These are phyloP conservation scores for Teleogryllus occipitalis DNA, from an alignment of 1,140 invertebrate species.

Conservation along the genomic window DNA sequence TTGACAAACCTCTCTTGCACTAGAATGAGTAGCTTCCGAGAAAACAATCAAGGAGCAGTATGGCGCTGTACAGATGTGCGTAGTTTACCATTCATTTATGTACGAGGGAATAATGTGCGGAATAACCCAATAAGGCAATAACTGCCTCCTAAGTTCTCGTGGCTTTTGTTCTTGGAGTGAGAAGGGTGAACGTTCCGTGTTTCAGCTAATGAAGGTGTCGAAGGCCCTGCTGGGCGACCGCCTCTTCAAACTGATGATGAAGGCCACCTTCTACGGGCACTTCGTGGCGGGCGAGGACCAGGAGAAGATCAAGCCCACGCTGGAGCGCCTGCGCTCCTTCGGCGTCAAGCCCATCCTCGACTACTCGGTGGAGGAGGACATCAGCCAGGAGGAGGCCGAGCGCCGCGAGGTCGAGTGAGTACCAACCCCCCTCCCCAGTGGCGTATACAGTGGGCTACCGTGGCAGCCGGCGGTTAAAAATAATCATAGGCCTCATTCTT, in stretches of 20 bases:
- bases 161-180: no score
- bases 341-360: conserved; percentile 98
- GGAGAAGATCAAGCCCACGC: conserved; percentile 71
- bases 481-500: no score
- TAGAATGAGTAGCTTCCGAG: no score
- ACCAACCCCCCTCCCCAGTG: neutral
- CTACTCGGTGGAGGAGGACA: conserved; percentile 96
- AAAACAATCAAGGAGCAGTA: neutral
- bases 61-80: neutral
- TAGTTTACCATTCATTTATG: neutral
- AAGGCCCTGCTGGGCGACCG: conserved; percentile 73
- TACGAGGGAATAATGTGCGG: neutral
- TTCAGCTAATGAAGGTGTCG: conserved; percentile 79
- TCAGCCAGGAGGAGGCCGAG: conserved; percentile 81
- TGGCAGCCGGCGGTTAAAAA: no score
- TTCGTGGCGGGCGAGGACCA: conserved; percentile 96
- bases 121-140: neutral
- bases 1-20: no score
- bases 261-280: conserved; percentile 94
- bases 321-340: conserved; percentile 79
- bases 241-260: conserved; percentile 84
- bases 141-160: conserved; percentile 28
- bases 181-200: conserved; percentile 32
- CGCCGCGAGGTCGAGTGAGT: conserved; percentile 85
- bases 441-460: no score